Percentiles rank a stretch among this genome's conserved stretches.
Evolutionary conservation across 37 sponge, comb jelly and placozoan species (phyloP).

Genomic region (Hormiphora californensis): DNA sequence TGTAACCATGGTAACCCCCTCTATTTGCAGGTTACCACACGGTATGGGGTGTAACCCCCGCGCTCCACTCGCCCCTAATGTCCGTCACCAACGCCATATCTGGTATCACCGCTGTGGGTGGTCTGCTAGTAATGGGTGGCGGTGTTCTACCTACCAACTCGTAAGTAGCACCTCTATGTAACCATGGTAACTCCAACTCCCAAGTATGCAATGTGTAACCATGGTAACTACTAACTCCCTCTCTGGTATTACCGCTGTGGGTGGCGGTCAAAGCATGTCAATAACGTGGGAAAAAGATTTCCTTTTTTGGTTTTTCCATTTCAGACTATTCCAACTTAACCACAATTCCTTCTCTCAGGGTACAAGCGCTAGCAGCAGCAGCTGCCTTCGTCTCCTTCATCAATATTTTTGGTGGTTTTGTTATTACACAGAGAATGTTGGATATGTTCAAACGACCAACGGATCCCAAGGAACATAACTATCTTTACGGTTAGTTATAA

Average conservation of each 20-base stretch:
- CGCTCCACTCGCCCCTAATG: conserved; percentile 96
- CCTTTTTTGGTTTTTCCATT: too few relatives aligned
- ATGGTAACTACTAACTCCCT: conserved; percentile 90
- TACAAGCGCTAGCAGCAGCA: conserved; percentile 70
- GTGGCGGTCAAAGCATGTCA: too few relatives aligned
- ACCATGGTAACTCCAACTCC: too few relatives aligned
- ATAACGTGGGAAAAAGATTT: too few relatives aligned
- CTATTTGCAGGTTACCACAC: conserved; percentile 68
- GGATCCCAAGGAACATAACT: conserved; percentile 85
- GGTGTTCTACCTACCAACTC: conserved; percentile 70
- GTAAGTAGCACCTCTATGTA: too few relatives aligned
- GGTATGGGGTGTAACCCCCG: conserved; percentile 90
- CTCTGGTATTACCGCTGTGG: conserved; percentile 88
- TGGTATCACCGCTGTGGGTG: conserved; percentile 90
- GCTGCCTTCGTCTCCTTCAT: conserved; percentile 89
- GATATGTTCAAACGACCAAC: conserved; percentile 88
- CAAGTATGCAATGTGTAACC: conserved; percentile 83
- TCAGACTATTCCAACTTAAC: too few relatives aligned
- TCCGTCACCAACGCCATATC: conserved; percentile 95
- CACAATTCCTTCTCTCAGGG: neutral
- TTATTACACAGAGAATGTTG: conserved; percentile 85
- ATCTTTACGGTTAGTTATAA: conserved; percentile 70
- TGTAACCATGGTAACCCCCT: neutral
- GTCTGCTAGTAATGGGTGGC: conserved; percentile 81
- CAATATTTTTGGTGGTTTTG: conserved; percentile 93